A percentile compares a stretch with the other conserved stretches of the same genome.
Conservation (phyloP, 2,113 vertebrate genomes). For the Lethenteron reissneri region DNA sequence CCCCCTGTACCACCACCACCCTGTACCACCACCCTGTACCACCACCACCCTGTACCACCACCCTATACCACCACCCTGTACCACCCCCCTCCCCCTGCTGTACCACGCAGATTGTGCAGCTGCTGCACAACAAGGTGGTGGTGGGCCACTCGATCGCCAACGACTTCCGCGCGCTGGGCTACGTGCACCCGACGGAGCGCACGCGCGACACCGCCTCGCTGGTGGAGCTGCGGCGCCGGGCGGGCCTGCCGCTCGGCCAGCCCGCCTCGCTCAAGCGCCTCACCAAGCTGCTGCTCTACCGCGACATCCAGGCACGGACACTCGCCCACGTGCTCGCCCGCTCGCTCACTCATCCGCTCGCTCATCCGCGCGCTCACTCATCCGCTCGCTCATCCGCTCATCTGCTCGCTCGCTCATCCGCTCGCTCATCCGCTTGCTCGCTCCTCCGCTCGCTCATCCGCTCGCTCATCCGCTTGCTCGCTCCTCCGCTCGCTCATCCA, state of each 20-base stretch:
- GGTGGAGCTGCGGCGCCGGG: slow-evolving; percentile 23
- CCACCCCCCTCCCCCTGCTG: not conserved
- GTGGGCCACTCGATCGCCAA: slow-evolving; percentile 63
- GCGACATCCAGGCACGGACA: slow-evolving; percentile 46
- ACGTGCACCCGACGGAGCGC: slow-evolving; percentile 34
- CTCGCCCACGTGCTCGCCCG: too few relatives aligned
- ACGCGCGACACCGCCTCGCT: slow-evolving; percentile 48
- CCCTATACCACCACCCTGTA: not conserved
- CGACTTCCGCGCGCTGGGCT: slow-evolving; percentile 51
- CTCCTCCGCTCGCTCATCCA: too few relatives aligned
- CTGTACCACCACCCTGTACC: too few relatives aligned
- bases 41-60: too few relatives aligned
- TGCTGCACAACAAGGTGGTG: slow-evolving; percentile 57
- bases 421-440: too few relatives aligned
- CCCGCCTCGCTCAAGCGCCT: slow-evolving; percentile 42
- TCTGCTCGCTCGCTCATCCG: too few relatives aligned
- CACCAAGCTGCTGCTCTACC: slow-evolving; percentile 35
- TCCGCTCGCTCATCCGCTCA: too few relatives aligned
- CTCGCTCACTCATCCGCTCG: too few relatives aligned
- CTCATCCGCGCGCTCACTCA: too few relatives aligned
- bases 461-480: too few relatives aligned
- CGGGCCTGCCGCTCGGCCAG: slow-evolving; percentile 15
- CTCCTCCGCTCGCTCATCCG: too few relatives aligned
- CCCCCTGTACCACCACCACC: too few relatives aligned
- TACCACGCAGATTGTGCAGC: slow-evolving; percentile 33